These are phyloP conservation scores for Drosophila takahashii DNA, from an alignment of 1,140 invertebrate species.

Conservation along the genomic window DNA sequence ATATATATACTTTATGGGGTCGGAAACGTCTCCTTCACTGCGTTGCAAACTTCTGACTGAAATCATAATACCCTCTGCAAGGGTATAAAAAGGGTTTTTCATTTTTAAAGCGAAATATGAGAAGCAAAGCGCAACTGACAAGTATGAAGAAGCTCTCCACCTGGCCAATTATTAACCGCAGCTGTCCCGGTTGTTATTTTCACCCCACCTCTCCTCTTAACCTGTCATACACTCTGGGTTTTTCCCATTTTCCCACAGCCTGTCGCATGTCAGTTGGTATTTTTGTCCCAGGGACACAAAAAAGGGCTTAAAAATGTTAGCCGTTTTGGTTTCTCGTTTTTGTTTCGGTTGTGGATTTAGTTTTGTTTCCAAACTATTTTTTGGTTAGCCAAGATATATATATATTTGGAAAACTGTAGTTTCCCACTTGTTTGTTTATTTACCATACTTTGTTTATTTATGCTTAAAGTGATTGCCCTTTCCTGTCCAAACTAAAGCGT, in stretches of 20 bases:
- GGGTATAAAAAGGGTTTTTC: too few species aligned
- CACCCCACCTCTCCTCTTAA: not conserved
- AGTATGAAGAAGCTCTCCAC: conserved; percentile 55
- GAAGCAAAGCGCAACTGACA: conserved; percentile 52
- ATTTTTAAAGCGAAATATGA: not conserved
- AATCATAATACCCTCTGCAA: too few species aligned
- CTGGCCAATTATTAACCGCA: conserved; percentile 78
- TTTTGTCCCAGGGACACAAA: conserved; percentile 44
- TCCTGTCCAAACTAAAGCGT: conserved; percentile 7
- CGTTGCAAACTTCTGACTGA: too few species aligned
- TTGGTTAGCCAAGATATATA: conserved; percentile 27
- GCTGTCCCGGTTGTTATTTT: conserved; percentile 19
- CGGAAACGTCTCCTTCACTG: too few species aligned
- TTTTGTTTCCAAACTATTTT: conserved; percentile 40
- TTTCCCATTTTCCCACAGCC: conserved; percentile 6
- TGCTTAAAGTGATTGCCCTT: not conserved
- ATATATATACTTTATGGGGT: too few species aligned
- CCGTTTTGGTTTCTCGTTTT: conserved; percentile 24
- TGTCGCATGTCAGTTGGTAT: conserved; percentile 61
- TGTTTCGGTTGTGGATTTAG: conserved; percentile 8
- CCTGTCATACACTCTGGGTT: conserved; percentile 34
- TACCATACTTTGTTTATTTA: not conserved
- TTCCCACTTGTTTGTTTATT: not conserved
- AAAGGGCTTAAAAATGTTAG: conserved; percentile 48
- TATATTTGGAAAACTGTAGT: not conserved